A percentile compares a stretch with the other conserved stretches of the same genome.
Evolutionary conservation across 2,888 invertebrate species (phyloP).

Genomic region (Siphonodentalium dalli): DNA sequence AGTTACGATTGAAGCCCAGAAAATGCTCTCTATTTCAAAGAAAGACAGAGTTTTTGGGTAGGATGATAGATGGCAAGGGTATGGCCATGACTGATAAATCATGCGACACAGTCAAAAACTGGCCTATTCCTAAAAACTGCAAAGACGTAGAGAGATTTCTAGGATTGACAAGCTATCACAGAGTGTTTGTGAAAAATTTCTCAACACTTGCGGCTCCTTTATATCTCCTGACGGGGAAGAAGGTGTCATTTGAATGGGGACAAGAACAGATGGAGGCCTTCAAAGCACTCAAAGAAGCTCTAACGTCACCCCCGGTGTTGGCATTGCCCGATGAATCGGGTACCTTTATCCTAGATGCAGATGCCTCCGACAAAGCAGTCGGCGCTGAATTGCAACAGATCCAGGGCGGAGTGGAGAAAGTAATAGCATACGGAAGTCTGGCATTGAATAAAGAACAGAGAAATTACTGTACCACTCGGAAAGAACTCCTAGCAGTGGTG

Average conservation of each 20-base stretch:
- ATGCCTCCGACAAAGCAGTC: conserved; percentile 3
- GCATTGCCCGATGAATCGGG: neutral
- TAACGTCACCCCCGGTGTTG: neutral
- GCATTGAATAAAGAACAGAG: neutral
- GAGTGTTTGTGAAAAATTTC: neutral
- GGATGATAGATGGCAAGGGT: neutral
- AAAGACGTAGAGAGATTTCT: neutral
- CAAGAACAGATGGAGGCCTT: neutral
- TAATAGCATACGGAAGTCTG: conserved; percentile 7
- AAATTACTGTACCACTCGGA: neutral
- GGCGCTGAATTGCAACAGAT: conserved; percentile 11
- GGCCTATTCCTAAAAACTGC: conserved; percentile 1
- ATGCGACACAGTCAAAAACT: neutral
- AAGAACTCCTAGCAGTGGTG: conserved; percentile 5
- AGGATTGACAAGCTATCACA: neutral
- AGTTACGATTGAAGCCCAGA: conserved; percentile 16
- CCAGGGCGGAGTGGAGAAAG: conserved; percentile 5
- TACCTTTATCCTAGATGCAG: conserved; percentile 4
- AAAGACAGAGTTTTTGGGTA: conserved; percentile 1
- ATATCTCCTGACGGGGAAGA: no score
- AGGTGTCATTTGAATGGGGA: neutral
- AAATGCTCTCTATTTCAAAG: conserved; percentile 2
- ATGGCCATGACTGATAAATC: neutral
- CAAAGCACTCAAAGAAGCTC: neutral
- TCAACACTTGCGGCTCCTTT: neutral